Evolutionary conservation across 2,888 invertebrate genomes (phyloP), one percentile per base, ranked within the genome.

Genomic region (Rhopalosiphum nymphaeae): DNA sequence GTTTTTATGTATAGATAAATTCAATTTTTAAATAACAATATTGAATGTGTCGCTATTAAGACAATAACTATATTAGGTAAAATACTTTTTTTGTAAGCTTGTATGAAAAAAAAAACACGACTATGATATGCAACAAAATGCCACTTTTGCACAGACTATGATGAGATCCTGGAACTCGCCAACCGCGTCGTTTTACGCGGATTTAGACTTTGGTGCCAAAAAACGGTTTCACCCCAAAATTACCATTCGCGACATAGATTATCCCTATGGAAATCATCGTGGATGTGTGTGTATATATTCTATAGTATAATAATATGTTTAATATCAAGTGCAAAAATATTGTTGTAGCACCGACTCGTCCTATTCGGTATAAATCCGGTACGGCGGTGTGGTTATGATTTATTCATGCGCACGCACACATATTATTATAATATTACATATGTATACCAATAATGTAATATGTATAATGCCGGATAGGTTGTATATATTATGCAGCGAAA

Each of bases 401-500:
- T 78, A 78, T 78, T 78, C 78, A 78, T 78, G 9, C 21, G 21
- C 78, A 78, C 78, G 36, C 78, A 78, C 78, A 78, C 78, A 78
- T 36, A 78, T 78, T 78, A 78, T 78, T 78, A 78, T 78, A 78
- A 36, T 78, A 78, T 78, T 36, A 78, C 78, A 78, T 21, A 78
- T 78, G 78, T 78, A 78, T 78, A 78, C 21, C 78, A 78, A 78
- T 78, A 78, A 78, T 2, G 78, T 21, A 78, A 78, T 78, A 21
- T 78, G 78, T 36, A 36, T 78, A 78, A 78, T 78, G 78, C 21
- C 21, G 78, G 36, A 21, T 21, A 7, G 21, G 36, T 78, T 78
- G 36, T 36, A 21, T 36, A 78, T 36, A 36, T 36, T 78, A 36
- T 78, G 78, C 36, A 21, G 78, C 21, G 36, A 78, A 78, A 78